phyloP scores from a whole-genome alignment of 2,113 vertebrate genomes.

The Reinhardtius hippoglossoides region DNA sequence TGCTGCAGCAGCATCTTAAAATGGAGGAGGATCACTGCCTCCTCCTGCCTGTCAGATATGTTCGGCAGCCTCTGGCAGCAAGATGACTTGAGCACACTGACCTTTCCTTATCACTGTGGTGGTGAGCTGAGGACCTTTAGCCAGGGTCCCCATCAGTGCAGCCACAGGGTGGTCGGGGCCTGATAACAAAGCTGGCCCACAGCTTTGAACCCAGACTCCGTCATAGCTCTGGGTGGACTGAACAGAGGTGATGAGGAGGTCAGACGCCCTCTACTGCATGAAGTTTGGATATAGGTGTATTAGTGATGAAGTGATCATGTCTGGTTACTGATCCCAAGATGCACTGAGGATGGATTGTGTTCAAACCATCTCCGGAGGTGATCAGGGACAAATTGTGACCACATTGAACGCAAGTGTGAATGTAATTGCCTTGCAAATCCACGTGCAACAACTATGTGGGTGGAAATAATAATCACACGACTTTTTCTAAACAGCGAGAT shows the following conservation, averaged over 20 bases:
- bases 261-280: not conserved
- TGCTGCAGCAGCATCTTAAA: slow-evolving; percentile 13
- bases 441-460: no score
- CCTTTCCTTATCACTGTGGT: slow-evolving; percentile 84
- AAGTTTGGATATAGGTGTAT: slow-evolving; percentile 15
- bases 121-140: slow-evolving; percentile 79
- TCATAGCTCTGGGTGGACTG: slow-evolving; percentile 47
- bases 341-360: no score
- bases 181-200: slow-evolving; percentile 82
- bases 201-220: slow-evolving; percentile 81
- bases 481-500: no score
- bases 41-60: slow-evolving; percentile 28
- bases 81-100: slow-evolving; percentile 53
- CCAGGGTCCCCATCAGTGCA: slow-evolving; percentile 77
- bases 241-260: slow-evolving; percentile 10
- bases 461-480: no score
- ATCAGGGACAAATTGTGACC: no score
- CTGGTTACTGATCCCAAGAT: not conserved
- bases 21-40: slow-evolving; percentile 21
- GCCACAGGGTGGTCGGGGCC: slow-evolving; percentile 71
- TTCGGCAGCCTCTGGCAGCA: slow-evolving; percentile 45
- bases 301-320: not conserved
- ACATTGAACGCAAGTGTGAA: no score
- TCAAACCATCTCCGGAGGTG: no score
- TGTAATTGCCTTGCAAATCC: no score